Percentiles rank a stretch among this genome's conserved stretches.
Conservation (phyloP, 2,113 vertebrate species). For the Morone saxatilis region DNA sequence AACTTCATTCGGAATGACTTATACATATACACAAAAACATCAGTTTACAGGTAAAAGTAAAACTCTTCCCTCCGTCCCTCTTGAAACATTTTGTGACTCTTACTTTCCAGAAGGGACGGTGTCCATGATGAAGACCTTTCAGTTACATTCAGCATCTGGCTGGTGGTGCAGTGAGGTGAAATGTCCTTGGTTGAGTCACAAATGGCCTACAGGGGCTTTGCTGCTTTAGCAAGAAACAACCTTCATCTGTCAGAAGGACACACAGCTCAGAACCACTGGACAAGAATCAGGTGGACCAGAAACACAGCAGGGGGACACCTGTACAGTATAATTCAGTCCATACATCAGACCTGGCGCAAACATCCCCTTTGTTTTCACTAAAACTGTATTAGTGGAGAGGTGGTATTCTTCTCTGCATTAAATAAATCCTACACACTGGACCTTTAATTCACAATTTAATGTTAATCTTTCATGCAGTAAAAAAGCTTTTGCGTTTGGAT, state of each 20-base stretch:
- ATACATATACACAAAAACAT: neutral
- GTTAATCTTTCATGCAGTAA: neutral
- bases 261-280: slow-evolving; percentile 25
- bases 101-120: neutral
- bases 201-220: slow-evolving; percentile 15
- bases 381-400: neutral
- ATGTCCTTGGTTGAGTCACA: slow-evolving; percentile 52
- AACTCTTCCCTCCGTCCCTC: neutral
- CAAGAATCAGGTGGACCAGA: neutral
- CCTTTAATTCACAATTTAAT: neutral
- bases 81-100: neutral
- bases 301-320: neutral
- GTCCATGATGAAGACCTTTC: neutral
- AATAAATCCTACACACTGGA: too few relatives aligned
- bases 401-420: neutral
- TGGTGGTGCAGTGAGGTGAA: slow-evolving; percentile 28
- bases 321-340: neutral
- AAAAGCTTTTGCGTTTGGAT: neutral
- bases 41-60: neutral
- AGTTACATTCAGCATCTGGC: slow-evolving; percentile 20
- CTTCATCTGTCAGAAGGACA: slow-evolving; percentile 30
- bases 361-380: neutral
- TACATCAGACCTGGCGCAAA: neutral
- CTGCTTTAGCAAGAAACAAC: slow-evolving; percentile 22
- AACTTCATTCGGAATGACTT: neutral